These are phyloP conservation scores for Chalcosyrphus nemorum DNA, from an alignment of 2,888 invertebrate genomes.

Conservation along the genomic window DNA sequence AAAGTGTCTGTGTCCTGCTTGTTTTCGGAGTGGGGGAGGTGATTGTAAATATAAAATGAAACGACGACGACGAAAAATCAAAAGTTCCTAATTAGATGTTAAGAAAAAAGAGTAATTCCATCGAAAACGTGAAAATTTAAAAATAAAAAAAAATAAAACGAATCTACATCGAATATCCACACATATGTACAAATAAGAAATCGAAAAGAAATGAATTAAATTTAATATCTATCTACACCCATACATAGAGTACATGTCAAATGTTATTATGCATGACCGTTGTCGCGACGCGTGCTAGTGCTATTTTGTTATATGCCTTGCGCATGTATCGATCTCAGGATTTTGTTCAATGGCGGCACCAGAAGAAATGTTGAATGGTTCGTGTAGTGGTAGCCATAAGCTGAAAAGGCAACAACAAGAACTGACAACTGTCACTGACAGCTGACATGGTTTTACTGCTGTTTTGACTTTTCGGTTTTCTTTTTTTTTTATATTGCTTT, in stretches of 20 bases:
- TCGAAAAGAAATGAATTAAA: conserved; percentile 52
- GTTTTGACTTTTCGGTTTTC: conserved; percentile 18
- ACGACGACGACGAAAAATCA: conserved; percentile 23
- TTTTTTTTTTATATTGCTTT: neutral
- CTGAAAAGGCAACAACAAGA: conserved; percentile 23
- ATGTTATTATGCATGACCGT: conserved; percentile 29
- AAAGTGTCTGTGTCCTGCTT: conserved; percentile 35
- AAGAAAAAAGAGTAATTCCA: neutral
- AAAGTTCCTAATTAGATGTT: conserved; percentile 49
- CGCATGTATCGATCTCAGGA: conserved; percentile 64
- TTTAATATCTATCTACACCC: conserved; percentile 28
- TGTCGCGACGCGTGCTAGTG: conserved; percentile 52
- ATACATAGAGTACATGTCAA: conserved; percentile 36
- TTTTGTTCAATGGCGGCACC: conserved; percentile 43
- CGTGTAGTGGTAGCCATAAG: conserved; percentile 7
- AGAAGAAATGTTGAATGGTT: conserved; percentile 38
- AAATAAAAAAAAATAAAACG: conserved; percentile 21
- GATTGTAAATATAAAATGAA: conserved; percentile 24
- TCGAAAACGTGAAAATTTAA: neutral
- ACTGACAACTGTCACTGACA: conserved; percentile 66
- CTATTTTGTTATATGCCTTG: conserved; percentile 37
- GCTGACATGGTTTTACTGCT: conserved; percentile 69
- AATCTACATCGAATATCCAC: conserved; percentile 49
- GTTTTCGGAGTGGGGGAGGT: neutral
- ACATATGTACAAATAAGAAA: conserved; percentile 40